phyloP scores from a whole-genome alignment of 2,797 vertebrate genomes.

The Petrocephalus schoutedeni region DNA sequence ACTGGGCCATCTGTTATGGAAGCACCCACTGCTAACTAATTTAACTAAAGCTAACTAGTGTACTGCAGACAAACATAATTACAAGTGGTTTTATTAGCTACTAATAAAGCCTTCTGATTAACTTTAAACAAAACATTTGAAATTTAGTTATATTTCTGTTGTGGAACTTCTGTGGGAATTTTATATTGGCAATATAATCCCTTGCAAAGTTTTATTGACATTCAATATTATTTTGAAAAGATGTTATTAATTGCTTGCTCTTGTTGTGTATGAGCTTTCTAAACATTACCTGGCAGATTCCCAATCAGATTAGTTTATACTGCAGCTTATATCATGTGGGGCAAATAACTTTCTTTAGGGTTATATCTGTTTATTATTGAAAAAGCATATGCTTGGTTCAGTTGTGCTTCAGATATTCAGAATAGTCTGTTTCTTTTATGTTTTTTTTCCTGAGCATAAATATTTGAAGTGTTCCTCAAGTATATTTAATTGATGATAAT shows the following conservation, averaged over 20 bases:
- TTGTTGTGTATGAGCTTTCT: background rate
- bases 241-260: background rate
- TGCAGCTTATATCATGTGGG: background rate
- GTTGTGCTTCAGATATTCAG: background rate
- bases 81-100: background rate
- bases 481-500: background rate
- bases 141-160: background rate
- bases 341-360: background rate
- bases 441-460: background rate
- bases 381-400: background rate
- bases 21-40: slow-evolving; percentile 11
- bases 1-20: slow-evolving; percentile 15
- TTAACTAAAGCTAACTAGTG: background rate
- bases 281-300: background rate
- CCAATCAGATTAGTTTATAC: background rate
- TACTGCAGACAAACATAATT: background rate
- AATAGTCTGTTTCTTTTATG: background rate
- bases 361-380: background rate
- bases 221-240: background rate
- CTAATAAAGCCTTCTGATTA: background rate
- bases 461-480: background rate
- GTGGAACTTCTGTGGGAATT: background rate
- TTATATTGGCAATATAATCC: background rate
- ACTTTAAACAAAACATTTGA: background rate
- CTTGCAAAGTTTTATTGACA: background rate